Evolutionary conservation across 2,797 vertebrate species (phyloP).

Genomic region (Epinephelus awoara): DNA sequence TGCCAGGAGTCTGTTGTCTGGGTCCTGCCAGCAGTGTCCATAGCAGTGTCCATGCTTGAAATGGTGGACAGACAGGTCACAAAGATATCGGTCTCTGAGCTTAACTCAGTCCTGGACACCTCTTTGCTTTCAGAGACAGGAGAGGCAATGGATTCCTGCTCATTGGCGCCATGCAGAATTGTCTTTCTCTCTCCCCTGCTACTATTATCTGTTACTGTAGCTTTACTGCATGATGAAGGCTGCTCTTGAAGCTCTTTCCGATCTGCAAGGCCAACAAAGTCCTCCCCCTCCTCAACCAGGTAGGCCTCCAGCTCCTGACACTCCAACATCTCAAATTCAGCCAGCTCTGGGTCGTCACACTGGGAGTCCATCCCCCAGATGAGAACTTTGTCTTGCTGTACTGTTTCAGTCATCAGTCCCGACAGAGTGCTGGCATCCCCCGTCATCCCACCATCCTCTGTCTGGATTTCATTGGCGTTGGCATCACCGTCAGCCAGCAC

Average conservation of each 20-base stretch:
- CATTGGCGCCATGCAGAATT: constrained; percentile 12
- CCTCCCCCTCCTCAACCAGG: constrained; percentile 80
- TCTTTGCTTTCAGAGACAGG: constrained; percentile 60
- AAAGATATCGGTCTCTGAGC: constrained; percentile 85
- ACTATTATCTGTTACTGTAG: constrained; percentile 15
- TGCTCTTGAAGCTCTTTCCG: constrained; percentile 26
- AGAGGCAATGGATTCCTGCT: constrained; percentile 59
- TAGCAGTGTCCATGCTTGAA: constrained; percentile 74
- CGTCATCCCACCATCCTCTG: constrained; percentile 68
- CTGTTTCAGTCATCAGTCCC: constrained; percentile 70
- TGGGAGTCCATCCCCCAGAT: constrained; percentile 85
- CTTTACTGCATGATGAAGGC: constrained; percentile 20
- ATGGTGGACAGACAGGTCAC: constrained; percentile 84
- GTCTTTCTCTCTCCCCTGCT: constrained; percentile 47
- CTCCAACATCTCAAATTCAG: constrained; percentile 87
- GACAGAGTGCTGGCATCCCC: constrained; percentile 75
- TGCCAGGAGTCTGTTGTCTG: constrained; percentile 80
- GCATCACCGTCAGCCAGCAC: constrained; percentile 85
- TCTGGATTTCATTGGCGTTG: constrained; percentile 92
- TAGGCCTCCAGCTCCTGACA: constrained; percentile 87
- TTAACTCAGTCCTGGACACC: constrained; percentile 72
- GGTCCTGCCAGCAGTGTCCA: constrained; percentile 68
- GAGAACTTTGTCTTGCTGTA: constrained; percentile 85
- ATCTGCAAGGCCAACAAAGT: constrained; percentile 71
- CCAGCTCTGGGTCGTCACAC: constrained; percentile 86